Base-by-base conservation (phyloP, 2,888 invertebrate genomes). In the Spatulosminthurus flaviceps region DNA sequence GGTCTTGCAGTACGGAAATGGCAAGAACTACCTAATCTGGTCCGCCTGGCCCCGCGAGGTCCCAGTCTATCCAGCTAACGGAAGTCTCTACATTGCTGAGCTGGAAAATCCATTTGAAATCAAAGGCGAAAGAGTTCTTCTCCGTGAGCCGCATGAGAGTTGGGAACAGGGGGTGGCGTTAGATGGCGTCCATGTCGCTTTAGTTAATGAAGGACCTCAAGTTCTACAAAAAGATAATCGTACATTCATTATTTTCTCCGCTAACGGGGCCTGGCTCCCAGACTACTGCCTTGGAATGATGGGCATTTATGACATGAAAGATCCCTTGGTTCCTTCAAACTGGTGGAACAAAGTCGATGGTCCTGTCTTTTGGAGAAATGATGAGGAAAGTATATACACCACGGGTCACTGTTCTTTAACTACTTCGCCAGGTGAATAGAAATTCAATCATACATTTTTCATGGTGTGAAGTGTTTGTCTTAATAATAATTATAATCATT, bases 271-370 rank as follows among this genome's bases (percentile, higher is more conserved):
- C 29, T 84, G 84, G 83, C 81, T 82, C 5, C 80, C 83, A 16
- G 82, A 84, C 42, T 84, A 84, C 64, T 79, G 80, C 51, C 28
- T 84, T 11, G 84, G 84, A 16, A 80, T 84, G 22, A 82, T 83
- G 81, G 81, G 83, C 0, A 81, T 84, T 64, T 80, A 82, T 61
- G 67, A 34, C 0, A 22, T 67, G 5, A 76, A 72, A n/a, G 81
- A 84, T 78, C 84, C 84, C 0, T n/a, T 84, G 61, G 79, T 75
- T 2, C 79, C 79, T 0, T 26, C 72, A 0, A 84, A 84, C 61
- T 83, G 84, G 83, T 82, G 81, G 83, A 81, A 81, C 42, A 80
- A 83, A 28, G 79, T 81, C 0, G 72, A 81, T 42, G 78, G 79
- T 19, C 81, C 81, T 24, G 80, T 84, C 5, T 84, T 84, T 41